Conservation (phyloP, 2,888 invertebrate species). For the Mylabris sibirica region DNA sequence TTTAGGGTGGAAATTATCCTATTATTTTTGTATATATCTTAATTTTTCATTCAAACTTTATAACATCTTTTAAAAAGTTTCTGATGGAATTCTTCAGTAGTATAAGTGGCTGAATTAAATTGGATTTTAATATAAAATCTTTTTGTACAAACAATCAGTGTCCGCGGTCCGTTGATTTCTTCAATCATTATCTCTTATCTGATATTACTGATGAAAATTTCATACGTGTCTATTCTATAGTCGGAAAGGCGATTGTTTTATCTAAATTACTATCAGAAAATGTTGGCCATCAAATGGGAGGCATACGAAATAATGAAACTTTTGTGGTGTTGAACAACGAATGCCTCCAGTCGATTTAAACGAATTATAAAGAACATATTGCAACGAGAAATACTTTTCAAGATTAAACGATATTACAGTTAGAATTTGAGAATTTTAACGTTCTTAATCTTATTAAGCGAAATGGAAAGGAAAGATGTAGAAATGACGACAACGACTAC, state of each 20-base stretch:
- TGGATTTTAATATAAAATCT: conserved; percentile 37
- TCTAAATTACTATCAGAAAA: conserved; percentile 33
- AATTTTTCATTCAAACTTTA: conserved; percentile 44
- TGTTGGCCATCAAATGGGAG: conserved; percentile 27
- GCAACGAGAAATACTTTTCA: conserved; percentile 36
- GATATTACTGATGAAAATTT: conserved; percentile 34
- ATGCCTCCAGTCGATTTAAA: conserved; percentile 35
- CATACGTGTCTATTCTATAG: conserved; percentile 20
- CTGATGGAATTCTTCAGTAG: conserved; percentile 37
- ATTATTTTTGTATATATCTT: conserved; percentile 45
- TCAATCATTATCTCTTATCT: not conserved
- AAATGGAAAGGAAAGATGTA: conserved; percentile 29
- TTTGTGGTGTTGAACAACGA: conserved; percentile 23
- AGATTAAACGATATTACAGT: conserved; percentile 41
- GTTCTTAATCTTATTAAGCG: conserved; percentile 49
- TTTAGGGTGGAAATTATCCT: conserved; percentile 30
- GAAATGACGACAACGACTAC: conserved; percentile 18
- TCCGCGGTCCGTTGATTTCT: not conserved
- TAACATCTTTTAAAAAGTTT: conserved; percentile 32
- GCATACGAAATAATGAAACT: conserved; percentile 33
- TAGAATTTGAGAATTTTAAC: conserved; percentile 48
- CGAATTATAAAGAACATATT: conserved; percentile 42
- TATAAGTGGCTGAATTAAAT: conserved; percentile 40
- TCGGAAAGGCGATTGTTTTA: conserved; percentile 32
- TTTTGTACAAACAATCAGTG: conserved; percentile 14